Evolutionary conservation across 2,888 invertebrate genomes (phyloP).

Genomic region (Ophion ellenae): DNA sequence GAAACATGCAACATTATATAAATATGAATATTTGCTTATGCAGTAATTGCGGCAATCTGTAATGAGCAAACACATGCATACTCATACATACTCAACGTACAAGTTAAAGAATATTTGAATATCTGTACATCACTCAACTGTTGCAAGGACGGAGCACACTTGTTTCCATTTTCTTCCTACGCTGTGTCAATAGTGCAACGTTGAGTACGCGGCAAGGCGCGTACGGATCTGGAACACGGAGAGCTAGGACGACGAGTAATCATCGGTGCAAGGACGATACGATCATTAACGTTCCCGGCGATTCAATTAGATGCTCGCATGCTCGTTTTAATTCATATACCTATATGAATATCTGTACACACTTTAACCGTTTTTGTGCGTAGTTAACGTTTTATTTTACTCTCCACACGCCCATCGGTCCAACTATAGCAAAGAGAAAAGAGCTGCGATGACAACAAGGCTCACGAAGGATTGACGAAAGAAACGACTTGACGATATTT

Average conservation of each 20-base stretch:
- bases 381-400: conserved; percentile 34
- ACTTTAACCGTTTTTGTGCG: conserved; percentile 1
- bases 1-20: neutral
- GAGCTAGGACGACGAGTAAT: conserved; percentile 60
- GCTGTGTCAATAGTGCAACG: conserved; percentile 30
- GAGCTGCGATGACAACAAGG: conserved; percentile 11
- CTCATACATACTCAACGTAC: neutral
- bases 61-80: neutral
- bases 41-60: neutral
- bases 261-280: conserved; percentile 79
- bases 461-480: conserved; percentile 24
- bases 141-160: conserved; percentile 78
- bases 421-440: neutral
- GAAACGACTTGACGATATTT: conserved; percentile 46
- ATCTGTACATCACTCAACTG: neutral
- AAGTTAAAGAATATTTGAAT: neutral
- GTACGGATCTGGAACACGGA: conserved; percentile 73
- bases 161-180: conserved; percentile 77
- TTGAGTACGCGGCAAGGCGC: conserved; percentile 36
- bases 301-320: conserved; percentile 65
- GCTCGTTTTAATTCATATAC: conserved; percentile 39
- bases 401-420: conserved; percentile 46
- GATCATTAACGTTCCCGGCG: conserved; percentile 73
- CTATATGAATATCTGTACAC: conserved; percentile 7
- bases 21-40: neutral